These are phyloP conservation scores for Micromesistius poutassou DNA, from an alignment of 2,797 vertebrate genomes.

Conservation along the genomic window DNA sequence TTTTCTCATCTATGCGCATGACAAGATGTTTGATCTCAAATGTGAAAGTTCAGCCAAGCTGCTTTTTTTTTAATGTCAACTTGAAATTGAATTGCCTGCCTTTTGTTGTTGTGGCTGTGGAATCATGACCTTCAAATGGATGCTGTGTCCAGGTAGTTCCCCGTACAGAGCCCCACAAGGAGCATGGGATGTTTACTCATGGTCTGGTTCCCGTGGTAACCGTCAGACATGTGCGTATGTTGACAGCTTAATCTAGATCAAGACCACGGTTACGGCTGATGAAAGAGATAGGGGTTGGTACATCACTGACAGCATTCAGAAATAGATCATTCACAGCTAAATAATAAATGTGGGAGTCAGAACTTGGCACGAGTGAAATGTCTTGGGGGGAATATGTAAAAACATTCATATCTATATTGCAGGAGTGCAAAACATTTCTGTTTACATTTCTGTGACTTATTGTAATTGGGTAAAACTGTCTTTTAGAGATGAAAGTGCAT, in stretches of 20 bases:
- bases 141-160: conserved; percentile 15
- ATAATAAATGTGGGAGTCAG: conserved; percentile 36
- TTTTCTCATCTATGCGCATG: background rate
- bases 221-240: conserved; percentile 2
- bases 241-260: conserved; percentile 15
- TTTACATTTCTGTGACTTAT: conserved; percentile 57
- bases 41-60: background rate
- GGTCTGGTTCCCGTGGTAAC: conserved; percentile 8
- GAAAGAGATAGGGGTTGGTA: background rate
- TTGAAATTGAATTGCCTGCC: background rate
- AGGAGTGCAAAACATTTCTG: conserved; percentile 36
- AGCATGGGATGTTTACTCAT: conserved; percentile 13
- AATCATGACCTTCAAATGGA: conserved; percentile 15
- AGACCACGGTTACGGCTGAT: conserved; percentile 15
- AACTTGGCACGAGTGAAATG: conserved; percentile 17
- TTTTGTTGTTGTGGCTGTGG: background rate
- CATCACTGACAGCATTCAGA: conserved; percentile 3
- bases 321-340: conserved; percentile 17
- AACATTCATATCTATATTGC: conserved; percentile 10
- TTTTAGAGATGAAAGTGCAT: conserved; percentile 55
- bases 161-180: conserved; percentile 31
- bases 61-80: background rate
- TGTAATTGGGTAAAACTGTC: conserved; percentile 33
- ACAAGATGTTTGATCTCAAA: background rate
- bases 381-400: background rate